phyloP scores from a whole-genome alignment of 2,888 invertebrate species.

The Caenorhabditis sp. region DNA sequence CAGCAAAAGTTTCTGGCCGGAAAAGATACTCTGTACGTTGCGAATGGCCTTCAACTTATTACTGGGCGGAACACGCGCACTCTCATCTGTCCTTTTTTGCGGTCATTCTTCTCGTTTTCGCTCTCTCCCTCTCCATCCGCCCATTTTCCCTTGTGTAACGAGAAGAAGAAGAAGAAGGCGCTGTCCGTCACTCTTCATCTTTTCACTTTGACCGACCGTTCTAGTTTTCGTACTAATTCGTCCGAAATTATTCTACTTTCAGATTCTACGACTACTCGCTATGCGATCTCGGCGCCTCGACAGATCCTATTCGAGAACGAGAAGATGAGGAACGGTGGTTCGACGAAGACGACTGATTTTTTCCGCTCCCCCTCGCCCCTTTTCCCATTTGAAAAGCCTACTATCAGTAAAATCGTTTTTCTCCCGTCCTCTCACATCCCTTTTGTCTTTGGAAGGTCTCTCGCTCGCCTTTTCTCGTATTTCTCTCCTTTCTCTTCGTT shows the following conservation, averaged over 20 bases:
- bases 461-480: neutral
- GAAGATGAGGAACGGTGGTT: conserved; percentile 76
- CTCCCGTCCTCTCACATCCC: neutral
- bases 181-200: too few relatives aligned
- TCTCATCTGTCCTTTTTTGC: neutral
- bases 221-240: too few relatives aligned
- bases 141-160: too few relatives aligned
- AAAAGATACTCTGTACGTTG: too few relatives aligned
- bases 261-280: conserved; percentile 72
- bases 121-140: neutral
- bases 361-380: neutral
- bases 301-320: conserved; percentile 65
- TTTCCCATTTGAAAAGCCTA: conserved; percentile 1
- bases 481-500: neutral
- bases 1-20: conserved; percentile 73
- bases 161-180: too few relatives aligned
- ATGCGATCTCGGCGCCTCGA: conserved; percentile 35
- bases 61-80: neutral
- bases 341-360: conserved; percentile 68
- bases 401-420: neutral
- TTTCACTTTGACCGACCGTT: too few relatives aligned
- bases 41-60: neutral
- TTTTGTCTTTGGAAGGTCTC: neutral
- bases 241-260: conserved; percentile 27
- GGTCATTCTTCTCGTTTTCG: neutral